A percentile compares a stretch with the other conserved stretches of the same genome.
These are phyloP conservation scores for Coelopa pilipes DNA, from an alignment of 2,888 invertebrate species.

Conservation along the genomic window DNA sequence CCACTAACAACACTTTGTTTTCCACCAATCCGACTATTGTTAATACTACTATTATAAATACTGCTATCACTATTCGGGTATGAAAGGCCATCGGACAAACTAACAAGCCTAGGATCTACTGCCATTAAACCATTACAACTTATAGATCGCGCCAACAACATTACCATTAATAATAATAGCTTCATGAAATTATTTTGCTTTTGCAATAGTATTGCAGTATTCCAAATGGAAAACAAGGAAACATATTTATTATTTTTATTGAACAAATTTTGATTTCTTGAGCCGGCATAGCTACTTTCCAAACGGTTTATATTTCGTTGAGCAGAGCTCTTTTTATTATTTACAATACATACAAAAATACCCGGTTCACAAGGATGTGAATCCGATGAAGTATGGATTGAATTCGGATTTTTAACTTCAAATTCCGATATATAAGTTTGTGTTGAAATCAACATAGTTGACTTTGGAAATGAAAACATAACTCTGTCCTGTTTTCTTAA, in stretches of 20 bases:
- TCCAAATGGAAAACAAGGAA: not conserved
- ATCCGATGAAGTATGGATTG: not conserved
- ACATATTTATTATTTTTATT: not conserved
- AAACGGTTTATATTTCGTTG: not conserved
- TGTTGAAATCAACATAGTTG: too few relatives aligned
- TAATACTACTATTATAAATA: conserved; percentile 37
- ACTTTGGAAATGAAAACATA: too few relatives aligned
- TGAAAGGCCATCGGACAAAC: conserved; percentile 35
- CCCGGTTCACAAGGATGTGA: not conserved
- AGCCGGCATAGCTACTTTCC: not conserved
- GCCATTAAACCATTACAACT: conserved; percentile 47
- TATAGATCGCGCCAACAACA: conserved; percentile 2
- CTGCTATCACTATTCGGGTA: conserved; percentile 28
- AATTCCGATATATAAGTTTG: too few relatives aligned
- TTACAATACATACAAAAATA: not conserved
- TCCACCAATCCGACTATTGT: conserved; percentile 27
- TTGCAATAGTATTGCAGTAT: not conserved
- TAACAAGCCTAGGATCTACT: conserved; percentile 48
- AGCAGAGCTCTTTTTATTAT: not conserved
- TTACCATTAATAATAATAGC: conserved; percentile 16
- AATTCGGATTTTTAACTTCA: too few relatives aligned
- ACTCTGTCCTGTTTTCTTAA: too few relatives aligned
- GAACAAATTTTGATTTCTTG: not conserved
- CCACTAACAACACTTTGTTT: conserved; percentile 1
- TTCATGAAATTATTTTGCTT: conserved; percentile 15